Percentiles rank a stretch among this genome's conserved stretches.
phyloP scores from a whole-genome alignment of 2,113 vertebrate species.

The Odocoileus hemionus region DNA sequence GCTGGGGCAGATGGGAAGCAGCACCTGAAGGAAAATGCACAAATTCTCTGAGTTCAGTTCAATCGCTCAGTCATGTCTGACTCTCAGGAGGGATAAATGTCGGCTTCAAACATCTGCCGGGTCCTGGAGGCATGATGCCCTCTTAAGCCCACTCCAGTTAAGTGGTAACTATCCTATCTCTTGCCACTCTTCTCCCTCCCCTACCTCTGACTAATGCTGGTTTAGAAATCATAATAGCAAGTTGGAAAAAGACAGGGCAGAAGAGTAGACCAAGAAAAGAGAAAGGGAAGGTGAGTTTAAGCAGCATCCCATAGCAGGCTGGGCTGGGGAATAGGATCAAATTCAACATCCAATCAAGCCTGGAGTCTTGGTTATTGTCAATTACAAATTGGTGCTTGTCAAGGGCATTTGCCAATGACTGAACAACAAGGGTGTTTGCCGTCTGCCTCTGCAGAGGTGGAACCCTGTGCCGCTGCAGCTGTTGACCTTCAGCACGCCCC shows the following conservation, averaged over 20 bases:
- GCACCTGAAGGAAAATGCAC: neutral
- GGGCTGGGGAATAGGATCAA: neutral
- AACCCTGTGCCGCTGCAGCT: neutral
- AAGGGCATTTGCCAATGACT: neutral
- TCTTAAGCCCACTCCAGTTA: neutral
- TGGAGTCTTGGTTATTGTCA: neutral
- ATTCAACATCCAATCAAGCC: neutral
- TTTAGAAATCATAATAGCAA: neutral
- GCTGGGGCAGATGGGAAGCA: neutral
- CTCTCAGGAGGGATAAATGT: neutral
- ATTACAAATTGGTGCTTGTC: neutral
- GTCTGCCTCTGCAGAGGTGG: neutral
- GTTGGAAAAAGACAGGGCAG: neutral
- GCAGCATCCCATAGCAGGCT: neutral
- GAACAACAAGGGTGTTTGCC: neutral
- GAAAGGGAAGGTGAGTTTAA: neutral
- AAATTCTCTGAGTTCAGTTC: neutral
- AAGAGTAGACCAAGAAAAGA: neutral
- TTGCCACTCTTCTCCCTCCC: neutral
- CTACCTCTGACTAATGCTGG: neutral
- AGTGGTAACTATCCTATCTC: neutral
- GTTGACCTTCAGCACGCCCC: neutral
- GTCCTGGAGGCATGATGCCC: neutral
- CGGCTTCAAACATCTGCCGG: neutral
- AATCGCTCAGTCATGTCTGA: neutral